Evolutionary conservation across 2,888 invertebrate genomes (phyloP).

Genomic region (Lasioglossum leucozonium): DNA sequence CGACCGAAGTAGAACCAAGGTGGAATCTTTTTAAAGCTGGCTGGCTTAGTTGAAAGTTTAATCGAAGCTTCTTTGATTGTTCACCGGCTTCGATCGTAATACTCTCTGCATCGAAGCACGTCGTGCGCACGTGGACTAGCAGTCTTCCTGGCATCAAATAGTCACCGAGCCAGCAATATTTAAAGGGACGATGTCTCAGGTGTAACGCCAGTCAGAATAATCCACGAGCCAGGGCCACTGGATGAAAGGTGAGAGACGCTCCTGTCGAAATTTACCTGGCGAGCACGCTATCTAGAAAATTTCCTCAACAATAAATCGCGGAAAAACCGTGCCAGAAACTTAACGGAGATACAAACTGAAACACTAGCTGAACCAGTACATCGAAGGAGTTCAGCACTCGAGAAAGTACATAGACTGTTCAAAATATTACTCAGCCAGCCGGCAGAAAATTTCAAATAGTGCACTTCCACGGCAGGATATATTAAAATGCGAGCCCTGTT

Average conservation of each 20-base stretch:
- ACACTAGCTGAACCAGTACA: neutral
- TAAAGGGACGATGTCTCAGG: constrained; percentile 77
- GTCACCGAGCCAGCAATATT: constrained; percentile 78
- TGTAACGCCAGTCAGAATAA: constrained; percentile 82
- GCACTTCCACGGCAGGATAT: neutral
- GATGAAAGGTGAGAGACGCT: constrained; percentile 17
- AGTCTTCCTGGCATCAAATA: constrained; percentile 74
- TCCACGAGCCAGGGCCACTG: constrained; percentile 57
- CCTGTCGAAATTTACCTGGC: constrained; percentile 64
- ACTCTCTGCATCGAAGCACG: constrained; percentile 28
- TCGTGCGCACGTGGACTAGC: constrained; percentile 26
- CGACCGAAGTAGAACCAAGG: neutral
- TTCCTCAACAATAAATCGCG: neutral
- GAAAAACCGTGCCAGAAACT: neutral
- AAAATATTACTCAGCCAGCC: neutral
- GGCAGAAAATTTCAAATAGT: neutral
- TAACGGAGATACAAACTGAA: neutral
- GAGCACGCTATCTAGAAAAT: constrained; percentile 20
- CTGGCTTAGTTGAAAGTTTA: constrained; percentile 57
- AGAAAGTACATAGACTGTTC: neutral
- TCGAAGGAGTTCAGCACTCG: neutral
- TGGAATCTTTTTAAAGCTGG: constrained; percentile 47
- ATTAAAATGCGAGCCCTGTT: neutral
- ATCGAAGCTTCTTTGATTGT: constrained; percentile 68
- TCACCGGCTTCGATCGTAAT: constrained; percentile 43